A percentile compares a stretch with the other conserved stretches of the same genome.
Evolutionary conservation across 2,797 vertebrate genomes (phyloP).

Genomic region (Spea hammondii): DNA sequence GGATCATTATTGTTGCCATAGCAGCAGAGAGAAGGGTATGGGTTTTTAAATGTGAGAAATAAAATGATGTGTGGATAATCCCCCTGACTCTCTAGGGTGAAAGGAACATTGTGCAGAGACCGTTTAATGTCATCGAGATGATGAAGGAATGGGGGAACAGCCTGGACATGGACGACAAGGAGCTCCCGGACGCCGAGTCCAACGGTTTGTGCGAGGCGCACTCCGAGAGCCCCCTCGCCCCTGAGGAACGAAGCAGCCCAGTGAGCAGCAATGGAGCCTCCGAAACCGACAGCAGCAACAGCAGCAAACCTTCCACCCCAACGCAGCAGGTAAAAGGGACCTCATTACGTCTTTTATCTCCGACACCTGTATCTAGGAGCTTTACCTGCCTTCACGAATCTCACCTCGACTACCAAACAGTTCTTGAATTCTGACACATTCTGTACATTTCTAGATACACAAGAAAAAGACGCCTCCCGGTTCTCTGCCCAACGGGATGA

Average conservation of each 20-base stretch:
- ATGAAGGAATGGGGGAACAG: slow-evolving; percentile 73
- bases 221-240: slow-evolving; percentile 21
- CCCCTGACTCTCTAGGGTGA: slow-evolving; percentile 67
- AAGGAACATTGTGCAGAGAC: slow-evolving; percentile 63
- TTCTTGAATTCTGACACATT: background rate
- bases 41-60: no score
- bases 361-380: no score
- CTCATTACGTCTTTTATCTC: no score
- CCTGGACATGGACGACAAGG: slow-evolving; percentile 55
- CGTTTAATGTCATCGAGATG: slow-evolving; percentile 79
- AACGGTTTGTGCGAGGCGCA: slow-evolving; percentile 33
- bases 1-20: no score
- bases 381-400: no score
- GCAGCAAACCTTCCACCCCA: slow-evolving; percentile 52
- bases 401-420: no score
- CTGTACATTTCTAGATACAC: background rate
- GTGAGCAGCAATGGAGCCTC: slow-evolving; percentile 46
- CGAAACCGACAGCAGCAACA: slow-evolving; percentile 56
- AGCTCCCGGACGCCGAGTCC: slow-evolving; percentile 32
- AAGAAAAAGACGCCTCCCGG: slow-evolving; percentile 53
- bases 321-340: slow-evolving; percentile 56
- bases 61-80: no score
- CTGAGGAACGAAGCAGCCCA: slow-evolving; percentile 43
- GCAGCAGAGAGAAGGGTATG: no score
- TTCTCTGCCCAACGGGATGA: slow-evolving; percentile 53